Percentiles rank a stretch among this genome's conserved stretches.
Conservation (phyloP, 2,888 invertebrate species). For the Abrostola tripartita region DNA sequence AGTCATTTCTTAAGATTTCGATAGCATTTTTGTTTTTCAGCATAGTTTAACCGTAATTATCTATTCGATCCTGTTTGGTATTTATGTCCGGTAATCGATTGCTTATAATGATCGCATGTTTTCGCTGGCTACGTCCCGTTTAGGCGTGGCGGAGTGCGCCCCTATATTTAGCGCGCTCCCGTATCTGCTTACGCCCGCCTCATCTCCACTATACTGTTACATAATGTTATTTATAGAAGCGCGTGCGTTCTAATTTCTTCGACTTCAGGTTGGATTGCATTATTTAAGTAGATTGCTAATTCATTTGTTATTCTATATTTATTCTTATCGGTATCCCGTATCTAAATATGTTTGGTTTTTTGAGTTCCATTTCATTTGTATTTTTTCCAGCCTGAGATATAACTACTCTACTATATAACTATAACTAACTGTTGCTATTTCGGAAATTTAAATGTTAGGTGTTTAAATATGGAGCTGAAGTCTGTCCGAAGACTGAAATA, state of each 20-base stretch:
- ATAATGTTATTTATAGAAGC: slow-evolving; percentile 73
- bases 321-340: slow-evolving; percentile 1
- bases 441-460: neutral
- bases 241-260: slow-evolving; percentile 61
- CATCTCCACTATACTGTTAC: slow-evolving; percentile 66
- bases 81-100: slow-evolving; percentile 10
- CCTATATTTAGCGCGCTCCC: slow-evolving; percentile 75
- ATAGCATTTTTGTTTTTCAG: slow-evolving; percentile 14
- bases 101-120: slow-evolving; percentile 51
- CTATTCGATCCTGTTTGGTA: neutral
- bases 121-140: slow-evolving; percentile 65
- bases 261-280: slow-evolving; percentile 38
- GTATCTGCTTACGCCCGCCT: slow-evolving; percentile 65
- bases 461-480: neutral
- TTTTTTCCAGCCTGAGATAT: neutral
- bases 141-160: slow-evolving; percentile 70
- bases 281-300: slow-evolving; percentile 21
- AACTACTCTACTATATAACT: too few relatives aligned
- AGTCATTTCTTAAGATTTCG: neutral
- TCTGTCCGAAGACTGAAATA: neutral
- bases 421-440: slow-evolving; percentile 5
- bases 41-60: slow-evolving; percentile 9
- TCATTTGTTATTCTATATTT: slow-evolving; percentile 19
- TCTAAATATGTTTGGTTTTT: neutral
- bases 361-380: neutral